Percentiles rank a stretch among this genome's conserved stretches.
Evolutionary conservation across 2,888 invertebrate species (phyloP).

Genomic region (Diloba caeruleocephala): DNA sequence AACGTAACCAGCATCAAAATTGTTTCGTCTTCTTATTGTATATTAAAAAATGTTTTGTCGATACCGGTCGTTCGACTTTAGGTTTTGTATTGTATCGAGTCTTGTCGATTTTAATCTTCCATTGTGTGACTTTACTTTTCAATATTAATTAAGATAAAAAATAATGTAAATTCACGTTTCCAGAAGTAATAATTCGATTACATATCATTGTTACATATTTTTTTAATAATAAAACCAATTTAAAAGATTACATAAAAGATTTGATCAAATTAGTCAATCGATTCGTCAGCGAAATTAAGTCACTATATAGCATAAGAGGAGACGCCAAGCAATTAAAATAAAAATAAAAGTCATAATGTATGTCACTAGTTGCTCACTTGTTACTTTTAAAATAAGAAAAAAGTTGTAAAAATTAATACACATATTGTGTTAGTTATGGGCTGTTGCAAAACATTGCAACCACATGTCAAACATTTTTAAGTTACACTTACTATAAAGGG

Average conservation of each 20-base stretch:
- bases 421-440: neutral
- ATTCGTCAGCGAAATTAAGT: neutral
- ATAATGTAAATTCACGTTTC: constrained; percentile 23
- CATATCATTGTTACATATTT: constrained; percentile 13
- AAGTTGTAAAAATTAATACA: neutral
- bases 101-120: constrained; percentile 65
- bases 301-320: constrained; percentile 3
- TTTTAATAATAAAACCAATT: constrained; percentile 1
- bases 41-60: constrained; percentile 62
- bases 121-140: constrained; percentile 50
- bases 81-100: constrained; percentile 68
- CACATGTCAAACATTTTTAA: neutral
- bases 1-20: constrained; percentile 48
- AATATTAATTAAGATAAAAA: constrained; percentile 38
- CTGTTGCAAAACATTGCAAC: neutral
- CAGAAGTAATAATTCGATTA: neutral
- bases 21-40: constrained; percentile 70
- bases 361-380: constrained; percentile 39
- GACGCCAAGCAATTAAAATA: neutral
- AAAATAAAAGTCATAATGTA: constrained; percentile 9
- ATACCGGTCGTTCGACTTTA: constrained; percentile 66
- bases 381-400: neutral
- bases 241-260: neutral
- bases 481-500: neutral
- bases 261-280: neutral